These are phyloP conservation scores for Petrocephalus schoutedeni DNA, from an alignment of 2,797 vertebrate species.

Conservation along the genomic window DNA sequence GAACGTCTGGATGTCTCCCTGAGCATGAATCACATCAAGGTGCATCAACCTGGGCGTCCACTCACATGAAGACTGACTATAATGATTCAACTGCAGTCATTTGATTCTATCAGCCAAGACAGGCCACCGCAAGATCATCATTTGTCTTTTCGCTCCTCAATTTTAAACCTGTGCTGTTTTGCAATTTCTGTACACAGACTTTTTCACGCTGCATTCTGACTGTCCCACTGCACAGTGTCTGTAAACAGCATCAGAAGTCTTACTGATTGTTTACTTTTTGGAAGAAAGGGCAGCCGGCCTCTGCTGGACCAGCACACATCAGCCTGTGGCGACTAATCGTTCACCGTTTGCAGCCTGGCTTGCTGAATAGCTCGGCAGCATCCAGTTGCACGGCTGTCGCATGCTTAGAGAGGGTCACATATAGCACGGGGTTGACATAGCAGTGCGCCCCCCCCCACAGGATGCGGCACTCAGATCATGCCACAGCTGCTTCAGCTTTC, in stretches of 20 bases:
- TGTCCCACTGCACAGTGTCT: background rate
- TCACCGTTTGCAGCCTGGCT: background rate
- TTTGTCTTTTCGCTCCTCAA: background rate
- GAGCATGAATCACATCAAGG: background rate
- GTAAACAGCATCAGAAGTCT: background rate
- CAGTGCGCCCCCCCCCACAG: background rate
- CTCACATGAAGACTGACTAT: background rate
- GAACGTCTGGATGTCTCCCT: background rate
- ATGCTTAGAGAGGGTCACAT: background rate
- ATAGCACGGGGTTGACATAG: background rate
- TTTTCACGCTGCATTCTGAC: background rate
- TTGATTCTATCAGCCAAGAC: background rate
- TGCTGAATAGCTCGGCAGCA: background rate
- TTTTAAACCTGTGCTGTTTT: background rate
- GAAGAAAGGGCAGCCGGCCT: background rate
- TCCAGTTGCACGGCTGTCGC: background rate
- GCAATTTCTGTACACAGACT: background rate
- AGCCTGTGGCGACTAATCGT: background rate
- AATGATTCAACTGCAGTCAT: background rate
- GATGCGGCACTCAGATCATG: background rate
- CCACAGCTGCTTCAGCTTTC: constrained; percentile 5
- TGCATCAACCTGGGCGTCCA: background rate
- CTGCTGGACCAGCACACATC: constrained; percentile 6
- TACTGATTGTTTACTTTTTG: constrained; percentile 22
- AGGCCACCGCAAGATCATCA: background rate